Evolutionary conservation across 64 coral and sea anemone genomes (phyloP).

Genomic region (Pocillopora verrucosa): DNA sequence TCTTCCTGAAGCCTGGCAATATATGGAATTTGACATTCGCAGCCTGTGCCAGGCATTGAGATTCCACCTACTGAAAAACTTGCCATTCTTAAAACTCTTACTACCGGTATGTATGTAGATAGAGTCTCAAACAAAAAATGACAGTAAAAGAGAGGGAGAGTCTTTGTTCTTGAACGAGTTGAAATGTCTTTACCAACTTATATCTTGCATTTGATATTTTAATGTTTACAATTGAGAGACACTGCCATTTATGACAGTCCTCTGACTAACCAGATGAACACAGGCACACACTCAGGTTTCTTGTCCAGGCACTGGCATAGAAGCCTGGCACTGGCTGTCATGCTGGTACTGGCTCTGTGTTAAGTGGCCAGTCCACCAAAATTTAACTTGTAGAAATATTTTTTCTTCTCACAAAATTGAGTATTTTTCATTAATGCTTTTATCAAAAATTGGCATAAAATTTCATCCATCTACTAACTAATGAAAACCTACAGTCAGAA

Average conservation of each 20-base stretch:
- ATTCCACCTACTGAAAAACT: too few relatives aligned
- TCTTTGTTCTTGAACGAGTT: too few relatives aligned
- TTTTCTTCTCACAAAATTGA: constrained; percentile 28
- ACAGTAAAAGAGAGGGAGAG: too few relatives aligned
- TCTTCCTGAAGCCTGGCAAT: too few relatives aligned
- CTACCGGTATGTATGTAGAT: too few relatives aligned
- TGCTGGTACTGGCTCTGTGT: constrained; percentile 51
- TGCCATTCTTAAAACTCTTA: too few relatives aligned
- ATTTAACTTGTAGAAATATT: constrained; percentile 27
- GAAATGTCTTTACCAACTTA: not conserved
- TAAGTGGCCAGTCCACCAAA: constrained; percentile 30
- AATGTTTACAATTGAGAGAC: constrained; percentile 46
- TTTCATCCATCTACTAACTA: constrained; percentile 45
- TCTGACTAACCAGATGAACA: constrained; percentile 47
- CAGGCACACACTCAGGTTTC: too few relatives aligned
- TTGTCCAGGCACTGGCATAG: too few relatives aligned
- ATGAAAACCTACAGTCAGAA: not conserved
- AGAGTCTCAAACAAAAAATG: too few relatives aligned
- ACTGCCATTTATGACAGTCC: constrained; percentile 43
- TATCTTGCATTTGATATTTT: constrained; percentile 59
- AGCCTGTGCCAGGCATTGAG: too few relatives aligned
- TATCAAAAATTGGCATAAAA: constrained; percentile 50
- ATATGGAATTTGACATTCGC: too few relatives aligned
- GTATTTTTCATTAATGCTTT: constrained; percentile 32
- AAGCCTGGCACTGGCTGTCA: constrained; percentile 18